Evolutionary conservation across 1,140 invertebrate genomes (phyloP), one percentile per base, ranked within the genome.

Genomic region (Acyrthosiphon pisum): DNA sequence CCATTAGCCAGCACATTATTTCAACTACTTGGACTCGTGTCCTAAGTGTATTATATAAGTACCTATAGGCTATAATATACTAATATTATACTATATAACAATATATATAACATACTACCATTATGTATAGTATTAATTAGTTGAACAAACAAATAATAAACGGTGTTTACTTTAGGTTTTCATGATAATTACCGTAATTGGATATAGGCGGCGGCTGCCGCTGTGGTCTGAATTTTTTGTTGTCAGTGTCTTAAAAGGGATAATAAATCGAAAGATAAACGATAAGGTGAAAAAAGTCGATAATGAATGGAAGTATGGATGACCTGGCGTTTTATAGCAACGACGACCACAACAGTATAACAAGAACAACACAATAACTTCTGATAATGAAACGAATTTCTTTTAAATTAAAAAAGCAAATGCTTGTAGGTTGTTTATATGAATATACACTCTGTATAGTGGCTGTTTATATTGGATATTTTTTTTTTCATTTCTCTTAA

Each of bases 241-340:
- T 56, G 50, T 56, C 46, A 41, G 35, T 2, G 35, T 26, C 37
- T 68, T 44, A 44, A 60, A 44, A 26, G 56, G 53, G 37, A 18
- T 68, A 90, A 68, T 44, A 90, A 44, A 90, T 90, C 53, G 89
- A 90, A 90, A 68, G 56, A 90, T 90, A 35, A 30, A 35, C 87
- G 53, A 44, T 90, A 90, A 90, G 88, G 53, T 26, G 50, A 56
- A 20, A 44, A 41, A 53, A 90, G 41, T 26, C 48, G 46, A 90
- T 90, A 60, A 89, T 41, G 37, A 60, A 90, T 60, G 35, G 46
- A 41, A 37, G 88, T 90, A 26, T 22, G 53, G 88, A 90, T 90
- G 88, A 90, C 35, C 53, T 30, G 56, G 89, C 53, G 56, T 90
- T 68, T 89, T 89, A 89, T 9, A 20, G 20, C n/a, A 46, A 22